A percentile compares a stretch with the other conserved stretches of the same genome.
Conservation (phyloP, 2,113 vertebrate genomes). For the Sylvietta virens region DNA sequence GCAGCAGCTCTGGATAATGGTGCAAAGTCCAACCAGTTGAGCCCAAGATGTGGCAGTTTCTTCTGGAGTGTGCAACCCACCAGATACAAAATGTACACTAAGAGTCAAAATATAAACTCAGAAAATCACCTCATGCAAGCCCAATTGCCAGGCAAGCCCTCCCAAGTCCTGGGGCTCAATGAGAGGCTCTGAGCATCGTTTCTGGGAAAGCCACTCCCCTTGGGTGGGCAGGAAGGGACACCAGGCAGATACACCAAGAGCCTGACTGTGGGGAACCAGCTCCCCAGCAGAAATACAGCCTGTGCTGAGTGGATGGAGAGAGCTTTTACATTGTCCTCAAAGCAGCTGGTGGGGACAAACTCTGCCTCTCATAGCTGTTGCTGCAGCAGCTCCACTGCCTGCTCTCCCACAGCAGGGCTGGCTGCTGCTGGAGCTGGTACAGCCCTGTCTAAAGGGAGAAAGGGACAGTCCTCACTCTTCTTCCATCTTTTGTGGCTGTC, state of each 20-base stretch:
- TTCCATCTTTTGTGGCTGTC: not conserved
- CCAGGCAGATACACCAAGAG: rapidly evolving
- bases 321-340: not conserved
- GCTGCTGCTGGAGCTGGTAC: not conserved
- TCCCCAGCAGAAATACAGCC: not conserved
- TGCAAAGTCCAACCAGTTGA: rapidly evolving
- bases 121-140: not conserved
- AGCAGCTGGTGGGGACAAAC: not conserved
- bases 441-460: not conserved
- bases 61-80: not conserved
- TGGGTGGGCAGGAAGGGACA: rapidly evolving
- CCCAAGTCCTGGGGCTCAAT: not conserved
- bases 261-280: not conserved
- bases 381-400: rapidly evolving
- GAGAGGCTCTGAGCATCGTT: rapidly evolving
- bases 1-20: rapidly evolving
- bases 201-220: not conserved
- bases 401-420: rapidly evolving
- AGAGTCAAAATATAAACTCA: not conserved
- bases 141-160: not conserved
- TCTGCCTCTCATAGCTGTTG: not conserved
- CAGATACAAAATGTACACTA: not conserved
- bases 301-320: not conserved
- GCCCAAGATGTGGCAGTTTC: rapidly evolving
- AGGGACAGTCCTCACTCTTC: not conserved